Base-by-base conservation (phyloP, 2,888 invertebrate genomes). In the Lasioglossum vierecki region DNA sequence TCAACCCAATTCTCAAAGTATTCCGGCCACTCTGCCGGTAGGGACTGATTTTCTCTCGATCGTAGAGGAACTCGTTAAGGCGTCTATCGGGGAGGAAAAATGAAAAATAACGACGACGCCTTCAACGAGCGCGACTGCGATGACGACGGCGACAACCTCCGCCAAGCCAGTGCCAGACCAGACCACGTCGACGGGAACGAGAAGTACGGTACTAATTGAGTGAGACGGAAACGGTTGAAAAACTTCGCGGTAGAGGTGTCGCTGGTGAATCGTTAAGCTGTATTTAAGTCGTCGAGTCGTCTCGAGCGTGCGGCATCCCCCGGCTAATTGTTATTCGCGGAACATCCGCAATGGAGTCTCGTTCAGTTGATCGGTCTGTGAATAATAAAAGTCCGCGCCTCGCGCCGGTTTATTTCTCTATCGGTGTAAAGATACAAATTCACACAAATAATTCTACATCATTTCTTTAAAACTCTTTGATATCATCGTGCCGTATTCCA, bases 271-370 rank as follows among this genome's bases (percentile, higher is more conserved):
- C 88, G 85, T 88, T 87, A 87, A 85, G 83, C 83, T 72, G 88
- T 26, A 63, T 87, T 88, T 84, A 87, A 84, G 80, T 80, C 77
- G 72, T 79, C 63, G 76, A 78, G 72, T 72, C 72, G 77, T 77
- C 79, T 71, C 70, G 75, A 70, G 68, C 76, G 72, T 74, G 39
- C 86, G 63, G 80, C 78, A 46, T 44, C 63, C 79, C 18, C n/a
- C 57, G 22, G 79, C 76, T 88, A 89, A 87, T 90, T 88, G 85
- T 86, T 79, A 90, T 89, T 89, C 89, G 84, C 83, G 82, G 78
- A 81, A 82, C 86, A 79, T 88, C 75, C 82, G 71, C 75, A 85
- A 79, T 83, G 89, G 85, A 86, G 90, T 88, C 87, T 82, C 49
- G 85, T 81, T 63, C 82, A 71, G 30, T 83, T 79, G 84, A 88